Conservation (phyloP, 2,888 invertebrate genomes). For the Catocala nupta region DNA sequence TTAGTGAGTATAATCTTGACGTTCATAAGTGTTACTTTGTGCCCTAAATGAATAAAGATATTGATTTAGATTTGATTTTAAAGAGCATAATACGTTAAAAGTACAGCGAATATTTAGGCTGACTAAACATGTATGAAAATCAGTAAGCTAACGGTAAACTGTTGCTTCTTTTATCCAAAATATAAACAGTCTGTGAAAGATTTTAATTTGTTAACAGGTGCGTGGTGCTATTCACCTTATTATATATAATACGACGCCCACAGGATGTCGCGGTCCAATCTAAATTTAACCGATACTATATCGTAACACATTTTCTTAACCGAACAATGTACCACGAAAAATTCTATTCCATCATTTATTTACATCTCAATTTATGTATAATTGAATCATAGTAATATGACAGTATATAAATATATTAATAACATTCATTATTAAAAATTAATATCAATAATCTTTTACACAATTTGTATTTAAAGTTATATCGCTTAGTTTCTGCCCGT, state of each 20-base stretch:
- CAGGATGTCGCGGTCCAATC: background rate
- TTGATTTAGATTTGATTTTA: too few relatives aligned
- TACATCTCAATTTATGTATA: too few relatives aligned
- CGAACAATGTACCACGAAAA: background rate
- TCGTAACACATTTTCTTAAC: background rate
- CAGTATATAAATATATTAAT: too few relatives aligned
- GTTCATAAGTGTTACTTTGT: too few relatives aligned
- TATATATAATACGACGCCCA: background rate
- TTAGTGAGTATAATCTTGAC: too few relatives aligned
- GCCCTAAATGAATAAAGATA: too few relatives aligned
- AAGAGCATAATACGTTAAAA: too few relatives aligned
- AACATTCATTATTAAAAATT: too few relatives aligned
- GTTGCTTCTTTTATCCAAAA: background rate
- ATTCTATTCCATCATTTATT: background rate
- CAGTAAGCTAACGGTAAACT: background rate
- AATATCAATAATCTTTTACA: too few relatives aligned
- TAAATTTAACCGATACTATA: background rate
- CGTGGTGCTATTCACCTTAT: background rate
- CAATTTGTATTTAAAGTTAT: too few relatives aligned
- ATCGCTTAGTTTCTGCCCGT: too few relatives aligned
- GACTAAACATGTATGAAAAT: background rate
- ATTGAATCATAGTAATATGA: too few relatives aligned
- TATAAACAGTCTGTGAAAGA: background rate
- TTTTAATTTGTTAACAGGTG: constrained; percentile 5
- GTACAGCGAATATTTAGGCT: background rate